Evolutionary conservation across 2,113 vertebrate species (phyloP), one percentile per base, ranked within the genome.

Genomic region (Gallinago undulata): DNA sequence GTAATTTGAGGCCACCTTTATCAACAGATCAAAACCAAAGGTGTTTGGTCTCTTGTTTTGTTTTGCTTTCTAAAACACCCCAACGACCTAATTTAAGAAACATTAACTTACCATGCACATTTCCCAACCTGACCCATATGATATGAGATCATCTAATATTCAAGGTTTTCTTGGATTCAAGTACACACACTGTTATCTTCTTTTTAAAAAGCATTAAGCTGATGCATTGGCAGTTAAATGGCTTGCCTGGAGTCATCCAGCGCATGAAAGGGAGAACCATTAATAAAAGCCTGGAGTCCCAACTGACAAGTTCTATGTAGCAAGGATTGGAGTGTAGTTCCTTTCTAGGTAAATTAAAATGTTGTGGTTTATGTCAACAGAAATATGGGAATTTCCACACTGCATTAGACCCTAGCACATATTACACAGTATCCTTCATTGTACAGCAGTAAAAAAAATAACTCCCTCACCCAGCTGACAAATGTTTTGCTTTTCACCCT

Each of bases 141-240:
- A 47, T 33, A 56, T 13, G 31, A 69, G 55, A 76, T 80, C 59
- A 77, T 55, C 59, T 50, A 48, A 72, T 43, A 87, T 30, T 81
- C 47, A 63, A 63, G 51, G 35, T 56, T 96, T 88, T 84, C 73
- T 64, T 78, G 73, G 73, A 89, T 72, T 81, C 47, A 57, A 75
- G 51, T 24, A 45, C 60, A 91, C n/a, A 45, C 13, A 33, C 9
- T 53, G 55, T 83, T 90, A 66, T 50, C 84, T 80, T 76, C 19
- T 41, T 83, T 95, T 85, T 84, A 89, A 25, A 87, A 87, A 87
- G 67, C 77, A 96, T 94, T 89, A 87, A 96, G 86, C 41, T 67
- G n/a, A 85, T 64, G 86, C 59, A 82, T 60, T 37, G 57, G 37
- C 22, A 9, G 74, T 84, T 95, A 95, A 96, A 83, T 89, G 79